Evolutionary conservation across 2,113 vertebrate species (phyloP), one percentile per base, ranked within the genome.

Genomic region (Orientallactaga bullata): DNA sequence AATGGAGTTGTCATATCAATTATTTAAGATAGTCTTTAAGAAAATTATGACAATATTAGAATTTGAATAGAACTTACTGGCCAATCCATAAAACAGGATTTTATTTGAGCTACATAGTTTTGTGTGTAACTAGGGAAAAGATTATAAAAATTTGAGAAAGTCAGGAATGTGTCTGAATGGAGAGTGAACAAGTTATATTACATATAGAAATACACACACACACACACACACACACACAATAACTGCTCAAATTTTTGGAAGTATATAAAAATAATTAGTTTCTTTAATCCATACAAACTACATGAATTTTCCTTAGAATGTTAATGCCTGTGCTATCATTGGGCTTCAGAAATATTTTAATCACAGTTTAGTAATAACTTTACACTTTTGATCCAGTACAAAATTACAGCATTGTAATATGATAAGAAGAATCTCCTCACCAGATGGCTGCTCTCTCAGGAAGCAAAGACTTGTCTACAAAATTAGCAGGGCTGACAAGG

Each of bases 401-500:
- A 95, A 97, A 94, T 89, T 92, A 93, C 68, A 90, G 26, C 42
- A 95, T 77, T 84, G 21, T 90, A 95, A 84, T 82, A 60, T 87
- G 80, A 94, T 94, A 61, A 92, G 85, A 88, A 88, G 83, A 42
- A 84, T 85, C 63, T 94, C 90, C 35, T 95, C 69, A 78, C 88
- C 95, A 95, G 81, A 95, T 96, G 93, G 88, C 65, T 88, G 18
- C 82, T 94, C 71, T 95, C 96, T 91, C 71, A 93, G 76, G 61
- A 89, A 96, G 72, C 66, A 97, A 86, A 95, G 91, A 88, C 72
- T 60, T 96, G 85, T 90, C 95, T 95, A 76, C 32, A 74, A 94
- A 96, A 91, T 96, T 94, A 95, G 83, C 72, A 89, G 92, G 35
- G n/a, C 71, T 97, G 94, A 96, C 80, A 78, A 95, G 84, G 95